Base-by-base conservation (phyloP, 1,140 invertebrate species). In the Zaprionus camerounensis region DNA sequence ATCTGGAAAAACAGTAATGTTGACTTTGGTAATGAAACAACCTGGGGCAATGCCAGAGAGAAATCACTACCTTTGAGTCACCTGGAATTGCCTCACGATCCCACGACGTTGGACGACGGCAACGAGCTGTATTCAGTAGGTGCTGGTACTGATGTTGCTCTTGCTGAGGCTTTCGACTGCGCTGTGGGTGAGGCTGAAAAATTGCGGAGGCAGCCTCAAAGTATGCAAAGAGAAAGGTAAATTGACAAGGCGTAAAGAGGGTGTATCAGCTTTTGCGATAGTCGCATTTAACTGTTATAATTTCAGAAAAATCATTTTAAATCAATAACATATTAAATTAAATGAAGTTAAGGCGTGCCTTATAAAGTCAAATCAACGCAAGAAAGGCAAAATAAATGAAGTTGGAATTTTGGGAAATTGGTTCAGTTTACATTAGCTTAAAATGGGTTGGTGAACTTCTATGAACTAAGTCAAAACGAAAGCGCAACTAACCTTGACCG, bases 1-100 rank as follows among this genome's bases (percentile, higher is more conserved):
- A 22, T 41, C 51, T 55, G 38, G 46, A 34, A 34, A 36, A 69
- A 61, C 59, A 69, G 55, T 62, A 70, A 41, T 90, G 85, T 85
- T 85, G 86, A 90, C 85, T 82, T 80, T 90, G 76, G 76, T 90
- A 90, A 90, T 90, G 86, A 90, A 90, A 91, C 82, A 71, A 86
- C 86, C 82, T 72, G 87, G 80, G 74, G 86, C 86, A 77, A 62
- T 58, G 80, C 71, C 78, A 67, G 74, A 84, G 85, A 88, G 82
- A 88, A 81, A 90, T 88, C 81, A 64, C 67, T 56, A 71, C 63
- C 85, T 82, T 76, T 90, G 84, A 91, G 82, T 86, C 86, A 86
- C 71, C 86, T 78, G 77, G 65, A 57, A 76, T 64, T 66, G 20
- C 59, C 15, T 20, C 51, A 49, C 49, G 58, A 62, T 20, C 57